These are phyloP conservation scores for Hipparchia semele DNA, from an alignment of 2,888 invertebrate species.

Conservation along the genomic window DNA sequence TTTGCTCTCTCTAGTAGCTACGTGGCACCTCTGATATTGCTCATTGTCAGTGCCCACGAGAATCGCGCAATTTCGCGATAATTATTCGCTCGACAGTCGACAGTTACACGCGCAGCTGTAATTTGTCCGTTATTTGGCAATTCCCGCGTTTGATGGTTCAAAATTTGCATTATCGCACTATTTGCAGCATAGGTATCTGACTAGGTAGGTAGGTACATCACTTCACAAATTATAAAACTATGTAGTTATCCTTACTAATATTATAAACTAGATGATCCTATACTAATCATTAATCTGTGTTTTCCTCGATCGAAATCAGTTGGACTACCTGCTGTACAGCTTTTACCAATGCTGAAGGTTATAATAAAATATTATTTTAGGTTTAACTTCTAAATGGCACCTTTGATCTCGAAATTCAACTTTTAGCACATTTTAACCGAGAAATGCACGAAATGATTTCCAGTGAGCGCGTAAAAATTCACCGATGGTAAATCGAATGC, in stretches of 20 bases:
- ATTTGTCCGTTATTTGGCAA: slow-evolving; percentile 4
- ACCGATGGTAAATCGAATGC: slow-evolving; percentile 8
- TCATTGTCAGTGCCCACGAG: slow-evolving; percentile 8
- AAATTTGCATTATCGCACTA: slow-evolving; percentile 8
- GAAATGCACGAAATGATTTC: slow-evolving; percentile 8
- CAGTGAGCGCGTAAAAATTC: not conserved
- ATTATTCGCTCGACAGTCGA: slow-evolving; percentile 4
- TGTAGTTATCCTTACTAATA: too few relatives aligned
- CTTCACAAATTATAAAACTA: too few relatives aligned
- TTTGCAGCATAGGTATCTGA: not conserved
- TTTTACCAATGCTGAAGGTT: too few relatives aligned
- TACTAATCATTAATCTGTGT: too few relatives aligned
- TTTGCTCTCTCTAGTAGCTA: not conserved
- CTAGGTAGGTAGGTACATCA: not conserved
- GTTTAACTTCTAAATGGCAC: not conserved
- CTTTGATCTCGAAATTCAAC: not conserved
- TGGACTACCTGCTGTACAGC: too few relatives aligned
- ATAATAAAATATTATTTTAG: too few relatives aligned
- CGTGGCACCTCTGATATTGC: not conserved
- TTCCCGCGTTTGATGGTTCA: not conserved
- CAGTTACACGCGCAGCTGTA: not conserved
- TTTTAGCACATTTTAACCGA: too few relatives aligned
- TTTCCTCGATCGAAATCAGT: too few relatives aligned
- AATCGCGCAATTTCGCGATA: slow-evolving; percentile 3
- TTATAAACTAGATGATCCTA: too few relatives aligned